phyloP scores from a whole-genome alignment of 2,797 vertebrate species.

The Discoglossus pictus region DNA sequence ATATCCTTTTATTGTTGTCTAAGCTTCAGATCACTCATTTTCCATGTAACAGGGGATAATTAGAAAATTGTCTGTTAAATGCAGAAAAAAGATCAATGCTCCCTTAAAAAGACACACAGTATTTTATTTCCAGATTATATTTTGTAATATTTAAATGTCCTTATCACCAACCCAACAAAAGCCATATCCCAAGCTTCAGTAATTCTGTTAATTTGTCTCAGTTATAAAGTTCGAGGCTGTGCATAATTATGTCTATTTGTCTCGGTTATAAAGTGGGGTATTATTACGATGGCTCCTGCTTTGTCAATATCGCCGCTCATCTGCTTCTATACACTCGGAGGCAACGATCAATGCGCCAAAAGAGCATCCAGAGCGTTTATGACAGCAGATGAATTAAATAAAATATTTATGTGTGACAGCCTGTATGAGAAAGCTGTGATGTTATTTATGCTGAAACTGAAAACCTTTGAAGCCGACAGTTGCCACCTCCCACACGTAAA shows the following conservation, averaged over 20 bases:
- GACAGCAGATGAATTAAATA: conserved; percentile 6
- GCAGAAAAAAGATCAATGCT: too few species aligned
- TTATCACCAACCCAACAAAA: neutral
- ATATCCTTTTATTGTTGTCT: too few species aligned
- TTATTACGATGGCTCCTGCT: neutral
- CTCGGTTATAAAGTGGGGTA: conserved; percentile 7
- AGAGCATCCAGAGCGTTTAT: neutral
- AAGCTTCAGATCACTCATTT: too few species aligned
- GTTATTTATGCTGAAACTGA: too few species aligned
- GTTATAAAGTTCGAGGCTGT: conserved; percentile 5
- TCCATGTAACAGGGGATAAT: too few species aligned
- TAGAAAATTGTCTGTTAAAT: too few species aligned
- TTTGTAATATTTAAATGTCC: too few species aligned
- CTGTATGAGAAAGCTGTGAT: neutral
- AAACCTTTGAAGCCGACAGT: too few species aligned
- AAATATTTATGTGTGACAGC: conserved; percentile 15
- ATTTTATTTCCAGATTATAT: too few species aligned
- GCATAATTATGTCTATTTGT: conserved; percentile 14
- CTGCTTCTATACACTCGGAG: neutral
- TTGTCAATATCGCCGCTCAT: neutral
- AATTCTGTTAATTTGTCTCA: neutral
- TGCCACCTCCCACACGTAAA: too few species aligned
- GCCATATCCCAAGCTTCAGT: neutral
- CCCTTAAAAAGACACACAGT: too few species aligned
- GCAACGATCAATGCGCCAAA: neutral